Evolutionary conservation across 2,888 invertebrate species (phyloP).

Genomic region (Tuta absoluta): DNA sequence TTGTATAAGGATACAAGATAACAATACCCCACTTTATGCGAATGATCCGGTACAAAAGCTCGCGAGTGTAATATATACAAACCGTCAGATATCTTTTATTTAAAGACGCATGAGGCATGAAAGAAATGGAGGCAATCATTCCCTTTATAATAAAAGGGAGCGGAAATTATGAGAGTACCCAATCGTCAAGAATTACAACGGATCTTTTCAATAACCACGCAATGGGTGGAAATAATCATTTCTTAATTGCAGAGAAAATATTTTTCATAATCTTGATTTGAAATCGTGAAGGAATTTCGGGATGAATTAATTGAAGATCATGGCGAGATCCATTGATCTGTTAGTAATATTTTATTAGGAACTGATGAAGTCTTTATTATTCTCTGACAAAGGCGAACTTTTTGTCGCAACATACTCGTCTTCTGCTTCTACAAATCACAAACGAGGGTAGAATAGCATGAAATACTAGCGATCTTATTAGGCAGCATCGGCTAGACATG

Average conservation of each 20-base stretch:
- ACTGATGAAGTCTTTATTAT: not conserved
- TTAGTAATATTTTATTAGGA: not conserved
- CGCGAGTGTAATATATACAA: conserved; percentile 7
- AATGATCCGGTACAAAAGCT: conserved; percentile 1
- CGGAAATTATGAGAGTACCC: conserved; percentile 17
- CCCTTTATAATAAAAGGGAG: conserved; percentile 10
- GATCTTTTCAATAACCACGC: conserved; percentile 3
- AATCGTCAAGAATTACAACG: conserved; percentile 5
- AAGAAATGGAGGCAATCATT: conserved; percentile 18
- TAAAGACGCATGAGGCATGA: conserved; percentile 17
- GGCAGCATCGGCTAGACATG: too few species aligned
- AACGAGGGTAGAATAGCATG: too few species aligned
- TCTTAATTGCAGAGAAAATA: conserved; percentile 4
- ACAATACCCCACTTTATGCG: conserved; percentile 10
- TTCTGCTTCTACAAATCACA: too few species aligned
- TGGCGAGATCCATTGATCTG: conserved; percentile 1
- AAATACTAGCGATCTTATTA: too few species aligned
- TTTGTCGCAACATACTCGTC: too few species aligned
- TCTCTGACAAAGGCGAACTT: not conserved
- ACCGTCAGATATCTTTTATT: conserved; percentile 18
- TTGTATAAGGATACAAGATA: conserved; percentile 15
- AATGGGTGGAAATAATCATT: conserved; percentile 9
- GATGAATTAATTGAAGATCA: not conserved
- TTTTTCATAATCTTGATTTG: not conserved
- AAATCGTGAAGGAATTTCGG: not conserved